A percentile compares a stretch with the other conserved stretches of the same genome.
Conservation (phyloP, 2,113 vertebrate species). For the Sarotherodon lohbergeri region DNA sequence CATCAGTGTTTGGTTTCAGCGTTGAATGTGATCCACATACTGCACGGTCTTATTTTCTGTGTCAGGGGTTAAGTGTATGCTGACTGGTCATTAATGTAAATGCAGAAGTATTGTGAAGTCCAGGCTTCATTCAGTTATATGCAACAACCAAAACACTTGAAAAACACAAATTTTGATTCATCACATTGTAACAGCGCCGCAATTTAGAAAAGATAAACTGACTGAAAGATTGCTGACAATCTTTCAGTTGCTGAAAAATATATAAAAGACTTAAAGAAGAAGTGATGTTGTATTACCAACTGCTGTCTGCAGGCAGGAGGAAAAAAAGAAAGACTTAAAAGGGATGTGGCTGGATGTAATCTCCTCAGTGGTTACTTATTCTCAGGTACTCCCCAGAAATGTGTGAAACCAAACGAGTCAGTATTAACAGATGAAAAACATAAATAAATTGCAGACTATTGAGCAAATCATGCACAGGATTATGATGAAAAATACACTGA, state of each 20-base stretch:
- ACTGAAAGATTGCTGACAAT: background rate
- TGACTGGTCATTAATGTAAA: background rate
- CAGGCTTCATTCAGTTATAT: background rate
- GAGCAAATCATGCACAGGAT: background rate
- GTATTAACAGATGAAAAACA: background rate
- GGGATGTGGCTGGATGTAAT: background rate
- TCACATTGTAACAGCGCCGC: background rate
- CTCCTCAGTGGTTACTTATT: background rate
- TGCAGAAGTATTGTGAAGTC: rapidly evolving
- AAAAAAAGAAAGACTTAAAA: background rate
- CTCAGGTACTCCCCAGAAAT: too few relatives aligned
- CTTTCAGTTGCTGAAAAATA: background rate
- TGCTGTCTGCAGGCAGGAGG: background rate
- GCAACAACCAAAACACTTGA: background rate
- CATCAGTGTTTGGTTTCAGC: background rate
- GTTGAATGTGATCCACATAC: background rate
- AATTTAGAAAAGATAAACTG: background rate
- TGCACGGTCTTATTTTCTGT: background rate
- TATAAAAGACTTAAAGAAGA: background rate
- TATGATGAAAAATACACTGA: background rate
- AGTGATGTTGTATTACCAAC: background rate
- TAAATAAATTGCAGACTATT: too few relatives aligned
- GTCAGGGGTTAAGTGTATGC: background rate
- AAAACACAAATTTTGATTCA: background rate
- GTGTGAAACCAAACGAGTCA: too few relatives aligned